These are phyloP conservation scores for Pseudococcus viburni DNA, from an alignment of 2,888 invertebrate species.

Conservation along the genomic window DNA sequence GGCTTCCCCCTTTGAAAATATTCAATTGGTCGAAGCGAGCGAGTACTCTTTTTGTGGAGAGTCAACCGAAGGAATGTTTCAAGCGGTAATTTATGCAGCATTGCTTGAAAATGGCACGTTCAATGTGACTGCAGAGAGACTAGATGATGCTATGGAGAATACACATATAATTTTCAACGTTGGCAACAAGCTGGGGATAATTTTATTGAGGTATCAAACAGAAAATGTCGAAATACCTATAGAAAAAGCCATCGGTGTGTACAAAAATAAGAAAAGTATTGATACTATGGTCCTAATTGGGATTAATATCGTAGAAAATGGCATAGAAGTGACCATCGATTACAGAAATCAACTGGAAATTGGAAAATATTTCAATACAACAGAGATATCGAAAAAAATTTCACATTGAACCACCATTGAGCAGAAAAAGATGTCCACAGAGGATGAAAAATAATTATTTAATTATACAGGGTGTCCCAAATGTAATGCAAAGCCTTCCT, in stretches of 20 bases:
- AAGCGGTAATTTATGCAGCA: background rate
- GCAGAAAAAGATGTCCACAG: background rate
- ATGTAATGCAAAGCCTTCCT: too few relatives aligned
- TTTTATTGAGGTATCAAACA: background rate
- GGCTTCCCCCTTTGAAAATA: background rate
- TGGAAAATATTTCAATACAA: background rate
- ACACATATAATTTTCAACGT: background rate
- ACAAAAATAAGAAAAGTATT: background rate
- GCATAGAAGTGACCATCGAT: background rate
- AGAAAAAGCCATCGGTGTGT: background rate
- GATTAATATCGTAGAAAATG: background rate
- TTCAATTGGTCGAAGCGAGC: conserved; percentile 10
- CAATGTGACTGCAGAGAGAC: background rate
- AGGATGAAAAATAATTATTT: background rate
- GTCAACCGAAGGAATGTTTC: background rate
- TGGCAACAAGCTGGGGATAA: background rate
- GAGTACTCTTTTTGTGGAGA: background rate
- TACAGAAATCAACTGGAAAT: background rate
- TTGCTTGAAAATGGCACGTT: background rate
- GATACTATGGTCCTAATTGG: background rate
- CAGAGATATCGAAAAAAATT: background rate
- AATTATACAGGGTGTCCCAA: too few relatives aligned
- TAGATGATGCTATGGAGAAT: background rate
- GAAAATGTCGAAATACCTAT: background rate
- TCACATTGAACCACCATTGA: background rate